Evolutionary conservation across 2,113 vertebrate species (phyloP).

Genomic region (Brachypodius melanocephalos): DNA sequence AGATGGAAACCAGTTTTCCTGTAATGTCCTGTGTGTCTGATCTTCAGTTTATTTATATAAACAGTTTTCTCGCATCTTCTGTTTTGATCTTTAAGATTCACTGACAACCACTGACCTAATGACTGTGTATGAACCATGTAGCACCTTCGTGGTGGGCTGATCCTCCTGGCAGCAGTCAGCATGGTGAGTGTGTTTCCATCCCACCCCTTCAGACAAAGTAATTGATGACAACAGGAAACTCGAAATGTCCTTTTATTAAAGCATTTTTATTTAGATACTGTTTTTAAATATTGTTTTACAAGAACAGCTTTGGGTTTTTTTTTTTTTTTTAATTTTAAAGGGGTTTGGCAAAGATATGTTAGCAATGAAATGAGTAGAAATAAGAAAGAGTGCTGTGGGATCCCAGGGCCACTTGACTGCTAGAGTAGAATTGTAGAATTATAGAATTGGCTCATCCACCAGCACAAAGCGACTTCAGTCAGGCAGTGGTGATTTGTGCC

Average conservation of each 20-base stretch:
- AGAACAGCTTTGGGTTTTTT: not conserved
- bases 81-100: conserved; percentile 49
- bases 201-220: not conserved
- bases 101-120: conserved; percentile 20
- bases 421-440: not conserved
- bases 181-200: not conserved
- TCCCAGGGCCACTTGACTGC: not conserved
- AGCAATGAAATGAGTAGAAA: not conserved
- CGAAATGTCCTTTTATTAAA: not conserved
- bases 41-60: conserved; percentile 43
- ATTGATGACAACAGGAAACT: not conserved
- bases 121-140: not conserved
- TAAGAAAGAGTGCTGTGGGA: not conserved
- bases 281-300: not conserved
- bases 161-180: not conserved
- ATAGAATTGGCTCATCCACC: not conserved
- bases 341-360: not conserved
- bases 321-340: not conserved
- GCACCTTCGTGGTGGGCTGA: not conserved
- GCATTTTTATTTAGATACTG: not conserved
- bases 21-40: not conserved
- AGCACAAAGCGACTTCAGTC: not conserved
- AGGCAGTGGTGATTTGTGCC: not conserved
- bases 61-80: conserved; percentile 29
- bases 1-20: conserved; percentile 15